phyloP scores from a whole-genome alignment of 2,113 vertebrate species.

The Sturnus vulgaris region DNA sequence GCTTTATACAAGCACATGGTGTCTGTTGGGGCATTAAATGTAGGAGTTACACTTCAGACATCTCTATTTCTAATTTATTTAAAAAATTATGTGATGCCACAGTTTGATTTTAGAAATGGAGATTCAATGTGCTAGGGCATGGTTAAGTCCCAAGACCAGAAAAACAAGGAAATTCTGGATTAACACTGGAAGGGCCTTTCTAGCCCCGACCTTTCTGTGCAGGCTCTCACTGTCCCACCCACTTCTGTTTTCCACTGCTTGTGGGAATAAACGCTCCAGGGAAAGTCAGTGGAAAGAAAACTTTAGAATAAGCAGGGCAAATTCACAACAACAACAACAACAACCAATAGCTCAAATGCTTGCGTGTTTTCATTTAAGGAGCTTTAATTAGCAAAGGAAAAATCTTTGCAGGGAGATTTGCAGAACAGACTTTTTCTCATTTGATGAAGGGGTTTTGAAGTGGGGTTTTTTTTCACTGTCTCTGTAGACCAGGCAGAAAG shows the following conservation, averaged over 20 bases:
- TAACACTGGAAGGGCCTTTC: not conserved
- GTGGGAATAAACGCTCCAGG: constrained; percentile 33
- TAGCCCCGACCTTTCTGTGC: not conserved
- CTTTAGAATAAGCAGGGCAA: constrained; percentile 37
- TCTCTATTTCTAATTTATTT: constrained; percentile 20
- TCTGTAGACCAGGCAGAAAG: not conserved
- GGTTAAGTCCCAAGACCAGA: constrained; percentile 9
- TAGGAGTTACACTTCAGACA: constrained; percentile 39
- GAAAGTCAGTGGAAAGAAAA: constrained; percentile 51
- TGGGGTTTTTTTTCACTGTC: not conserved
- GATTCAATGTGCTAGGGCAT: constrained; percentile 39
- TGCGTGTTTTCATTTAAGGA: constrained; percentile 33
- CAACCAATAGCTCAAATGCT: constrained; percentile 22
- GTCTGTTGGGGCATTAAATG: constrained; percentile 55
- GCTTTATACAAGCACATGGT: not conserved
- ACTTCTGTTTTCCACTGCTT: constrained; percentile 36
- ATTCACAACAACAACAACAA: constrained; percentile 27
- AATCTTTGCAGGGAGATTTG: constrained; percentile 46
- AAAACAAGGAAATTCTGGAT: constrained; percentile 41
- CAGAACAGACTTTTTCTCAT: constrained; percentile 12
- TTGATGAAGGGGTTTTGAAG: constrained; percentile 33
- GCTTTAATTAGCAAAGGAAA: constrained; percentile 62
- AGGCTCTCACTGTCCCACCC: not conserved
- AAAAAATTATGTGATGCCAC: constrained; percentile 2
- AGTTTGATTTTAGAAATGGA: constrained; percentile 54